Evolutionary conservation across 2,113 vertebrate species (phyloP).

Genomic region (Clarias macrocephalus): DNA sequence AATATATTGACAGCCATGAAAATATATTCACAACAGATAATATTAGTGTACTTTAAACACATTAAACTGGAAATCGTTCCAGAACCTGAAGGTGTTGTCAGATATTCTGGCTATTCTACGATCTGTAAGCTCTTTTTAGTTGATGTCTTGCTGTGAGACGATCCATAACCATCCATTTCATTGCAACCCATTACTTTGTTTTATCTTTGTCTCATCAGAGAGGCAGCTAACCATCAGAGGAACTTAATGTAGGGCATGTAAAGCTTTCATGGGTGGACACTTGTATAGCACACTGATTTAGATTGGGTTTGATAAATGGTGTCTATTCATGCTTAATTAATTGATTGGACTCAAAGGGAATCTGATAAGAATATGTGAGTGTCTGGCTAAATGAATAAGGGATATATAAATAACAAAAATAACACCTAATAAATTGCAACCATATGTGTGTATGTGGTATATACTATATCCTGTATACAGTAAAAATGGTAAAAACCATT

Average conservation of each 20-base stretch:
- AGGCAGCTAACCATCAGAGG: background rate
- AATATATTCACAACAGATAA: background rate
- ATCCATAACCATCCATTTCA: constrained; percentile 6
- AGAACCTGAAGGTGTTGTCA: background rate
- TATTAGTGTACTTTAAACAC: background rate
- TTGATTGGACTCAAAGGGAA: constrained; percentile 26
- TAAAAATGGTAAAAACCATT: no score
- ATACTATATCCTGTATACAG: no score
- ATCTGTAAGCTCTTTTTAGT: background rate
- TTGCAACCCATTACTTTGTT: background rate
- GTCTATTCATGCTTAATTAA: constrained; percentile 39
- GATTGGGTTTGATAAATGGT: constrained; percentile 22
- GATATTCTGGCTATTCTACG: constrained; percentile 16
- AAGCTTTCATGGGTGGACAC: background rate
- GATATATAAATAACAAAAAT: constrained; percentile 14
- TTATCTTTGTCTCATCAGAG: background rate
- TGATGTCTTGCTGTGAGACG: background rate
- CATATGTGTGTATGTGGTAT: background rate
- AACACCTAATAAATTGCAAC: background rate
- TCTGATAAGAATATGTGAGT: constrained; percentile 14
- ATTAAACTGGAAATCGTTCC: constrained; percentile 17
- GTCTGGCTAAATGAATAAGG: constrained; percentile 2
- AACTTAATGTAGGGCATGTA: background rate
- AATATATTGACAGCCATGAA: background rate
- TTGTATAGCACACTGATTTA: constrained; percentile 29